These are phyloP conservation scores for Anastrepha ludens DNA, from an alignment of 1,140 invertebrate species.

Conservation along the genomic window DNA sequence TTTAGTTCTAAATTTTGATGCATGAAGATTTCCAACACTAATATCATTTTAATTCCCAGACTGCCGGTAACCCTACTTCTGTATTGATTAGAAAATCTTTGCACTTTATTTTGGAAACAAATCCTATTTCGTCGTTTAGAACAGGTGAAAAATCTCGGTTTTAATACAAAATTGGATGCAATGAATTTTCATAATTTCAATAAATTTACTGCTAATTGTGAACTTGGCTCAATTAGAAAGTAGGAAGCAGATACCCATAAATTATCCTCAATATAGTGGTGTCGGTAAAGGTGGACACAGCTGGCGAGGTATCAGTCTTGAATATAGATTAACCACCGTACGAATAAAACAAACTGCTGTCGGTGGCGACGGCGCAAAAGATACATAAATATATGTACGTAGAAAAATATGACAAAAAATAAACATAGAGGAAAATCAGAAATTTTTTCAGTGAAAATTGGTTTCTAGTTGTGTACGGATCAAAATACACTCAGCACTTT, in stretches of 20 bases:
- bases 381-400: constrained; percentile 39
- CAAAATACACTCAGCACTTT: constrained; percentile 18
- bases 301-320: not conserved
- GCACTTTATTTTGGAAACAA: constrained; percentile 38
- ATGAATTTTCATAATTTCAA: not conserved
- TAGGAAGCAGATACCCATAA: not conserved
- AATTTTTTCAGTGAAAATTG: constrained; percentile 41
- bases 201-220: not conserved
- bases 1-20: not conserved
- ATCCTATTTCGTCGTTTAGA: not conserved
- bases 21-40: not conserved
- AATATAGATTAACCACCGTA: constrained; percentile 40
- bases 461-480: constrained; percentile 24
- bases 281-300: not conserved
- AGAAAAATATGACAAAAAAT: constrained; percentile 38
- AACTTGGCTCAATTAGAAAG: not conserved
- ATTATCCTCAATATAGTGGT: not conserved
- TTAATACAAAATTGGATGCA: not conserved
- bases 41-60: not conserved
- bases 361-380: constrained; percentile 42
- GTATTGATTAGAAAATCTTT: constrained; percentile 41
- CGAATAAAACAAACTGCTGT: constrained; percentile 24
- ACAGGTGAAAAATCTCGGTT: not conserved
- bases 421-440: constrained; percentile 23
- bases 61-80: not conserved